Evolutionary conservation across 1,140 invertebrate species (phyloP).

Genomic region (Euura saliciscinereae): DNA sequence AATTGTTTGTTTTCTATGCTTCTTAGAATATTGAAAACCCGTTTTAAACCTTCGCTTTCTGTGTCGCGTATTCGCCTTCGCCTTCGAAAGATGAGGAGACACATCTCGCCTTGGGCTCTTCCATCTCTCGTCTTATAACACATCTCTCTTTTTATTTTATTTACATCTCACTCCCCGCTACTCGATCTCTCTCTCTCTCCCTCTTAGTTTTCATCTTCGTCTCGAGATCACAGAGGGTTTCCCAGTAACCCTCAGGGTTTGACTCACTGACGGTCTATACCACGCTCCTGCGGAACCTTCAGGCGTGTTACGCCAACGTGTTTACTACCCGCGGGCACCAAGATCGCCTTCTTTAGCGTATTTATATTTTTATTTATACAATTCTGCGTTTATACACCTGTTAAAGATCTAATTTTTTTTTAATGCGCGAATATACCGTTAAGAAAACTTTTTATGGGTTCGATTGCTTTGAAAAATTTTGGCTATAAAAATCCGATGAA

Average conservation of each 20-base stretch:
- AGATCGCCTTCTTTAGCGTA: constrained; percentile 7
- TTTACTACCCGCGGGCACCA: constrained; percentile 9
- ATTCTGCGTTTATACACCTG: not conserved
- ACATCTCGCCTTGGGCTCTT: constrained; percentile 34
- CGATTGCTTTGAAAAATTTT: not conserved
- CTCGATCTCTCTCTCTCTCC: not conserved
- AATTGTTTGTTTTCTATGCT: constrained; percentile 4
- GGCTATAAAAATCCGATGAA: not conserved
- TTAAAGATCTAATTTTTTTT: too few species aligned
- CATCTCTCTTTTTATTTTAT: constrained; percentile 13
- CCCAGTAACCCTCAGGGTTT: constrained; percentile 43
- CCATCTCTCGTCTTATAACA: not conserved
- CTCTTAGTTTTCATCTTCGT: constrained; percentile 14
- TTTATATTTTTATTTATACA: constrained; percentile 11
- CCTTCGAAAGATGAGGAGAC: constrained; percentile 39
- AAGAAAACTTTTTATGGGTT: not conserved
- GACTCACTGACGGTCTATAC: constrained; percentile 9
- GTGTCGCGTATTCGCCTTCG: constrained; percentile 11
- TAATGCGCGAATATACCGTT: too few species aligned
- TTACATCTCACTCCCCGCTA: not conserved
- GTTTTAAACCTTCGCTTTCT: constrained; percentile 22
- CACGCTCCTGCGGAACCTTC: constrained; percentile 15
- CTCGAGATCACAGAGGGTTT: constrained; percentile 30
- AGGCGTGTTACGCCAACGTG: constrained; percentile 8
- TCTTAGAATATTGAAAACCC: constrained; percentile 40